Conservation (phyloP, 2,888 invertebrate species). For the Lepetodrilus schrolli region DNA sequence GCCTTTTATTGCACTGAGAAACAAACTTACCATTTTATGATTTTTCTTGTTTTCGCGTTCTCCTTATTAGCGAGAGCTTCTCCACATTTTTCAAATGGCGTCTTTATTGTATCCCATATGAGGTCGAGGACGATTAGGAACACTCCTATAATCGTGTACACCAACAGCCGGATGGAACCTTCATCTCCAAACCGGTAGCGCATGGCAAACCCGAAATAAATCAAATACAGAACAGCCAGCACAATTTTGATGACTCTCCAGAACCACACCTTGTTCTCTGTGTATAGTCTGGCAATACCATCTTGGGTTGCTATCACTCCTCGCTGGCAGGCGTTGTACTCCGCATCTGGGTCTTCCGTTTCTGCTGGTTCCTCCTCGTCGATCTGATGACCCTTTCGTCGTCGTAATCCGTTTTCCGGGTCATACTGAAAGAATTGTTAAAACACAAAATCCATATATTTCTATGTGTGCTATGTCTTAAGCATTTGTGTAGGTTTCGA, state of each 20-base stretch:
- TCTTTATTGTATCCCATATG: background rate
- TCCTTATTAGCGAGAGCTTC: background rate
- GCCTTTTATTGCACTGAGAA: too few species aligned
- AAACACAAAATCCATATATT: too few species aligned
- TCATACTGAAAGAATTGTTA: too few species aligned
- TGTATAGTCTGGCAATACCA: background rate
- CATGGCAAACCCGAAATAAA: constrained; percentile 66
- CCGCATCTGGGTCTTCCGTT: background rate
- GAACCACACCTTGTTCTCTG: constrained; percentile 25
- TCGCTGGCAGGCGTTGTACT: constrained; percentile 35
- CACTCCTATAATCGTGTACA: constrained; percentile 53
- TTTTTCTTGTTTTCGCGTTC: background rate
- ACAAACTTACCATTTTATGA: background rate
- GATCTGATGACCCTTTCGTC: too few species aligned
- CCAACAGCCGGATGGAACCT: constrained; percentile 62
- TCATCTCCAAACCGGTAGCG: constrained; percentile 59
- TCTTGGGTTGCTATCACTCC: constrained; percentile 23
- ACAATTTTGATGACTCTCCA: constrained; percentile 34
- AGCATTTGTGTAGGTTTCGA: too few species aligned
- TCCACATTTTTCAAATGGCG: background rate
- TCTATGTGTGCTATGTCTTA: too few species aligned
- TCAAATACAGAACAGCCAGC: constrained; percentile 48
- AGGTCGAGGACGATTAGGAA: constrained; percentile 30
- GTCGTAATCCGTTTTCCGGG: too few species aligned
- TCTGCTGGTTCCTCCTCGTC: too few species aligned